Evolutionary conservation across 2,797 vertebrate species (phyloP).

Genomic region (Sebastes trivittatus): DNA sequence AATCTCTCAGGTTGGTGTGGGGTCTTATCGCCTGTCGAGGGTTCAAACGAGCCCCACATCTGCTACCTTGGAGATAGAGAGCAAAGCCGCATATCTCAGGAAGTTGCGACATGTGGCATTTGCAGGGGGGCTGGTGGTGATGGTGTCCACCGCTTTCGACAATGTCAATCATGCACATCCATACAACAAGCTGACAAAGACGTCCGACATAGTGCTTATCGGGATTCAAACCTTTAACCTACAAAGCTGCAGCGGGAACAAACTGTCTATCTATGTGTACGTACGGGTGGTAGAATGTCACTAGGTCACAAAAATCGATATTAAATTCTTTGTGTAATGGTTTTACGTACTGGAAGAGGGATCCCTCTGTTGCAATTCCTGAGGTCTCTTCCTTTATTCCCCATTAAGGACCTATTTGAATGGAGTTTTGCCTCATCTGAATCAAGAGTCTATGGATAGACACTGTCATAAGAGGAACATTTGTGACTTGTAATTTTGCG

Average conservation of each 20-base stretch:
- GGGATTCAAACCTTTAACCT: constrained; percentile 15
- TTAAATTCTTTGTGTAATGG: neutral
- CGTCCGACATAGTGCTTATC: constrained; percentile 1
- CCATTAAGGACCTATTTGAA: neutral
- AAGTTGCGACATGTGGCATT: constrained; percentile 44
- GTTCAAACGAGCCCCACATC: constrained; percentile 59
- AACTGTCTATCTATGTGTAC: neutral
- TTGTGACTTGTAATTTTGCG: neutral
- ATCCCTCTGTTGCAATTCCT: neutral
- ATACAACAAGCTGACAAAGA: constrained; percentile 14
- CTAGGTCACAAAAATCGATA: neutral
- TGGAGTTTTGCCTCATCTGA: neutral
- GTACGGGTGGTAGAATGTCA: neutral
- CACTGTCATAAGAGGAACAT: neutral
- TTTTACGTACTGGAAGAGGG: neutral
- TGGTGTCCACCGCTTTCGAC: constrained; percentile 23
- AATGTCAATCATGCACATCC: constrained; percentile 40
- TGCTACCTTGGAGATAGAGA: constrained; percentile 67
- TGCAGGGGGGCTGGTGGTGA: constrained; percentile 8
- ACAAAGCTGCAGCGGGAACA: neutral
- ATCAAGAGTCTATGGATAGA: neutral
- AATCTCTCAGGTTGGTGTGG: constrained; percentile 56
- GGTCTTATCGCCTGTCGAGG: constrained; percentile 58
- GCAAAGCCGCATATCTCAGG: constrained; percentile 44
- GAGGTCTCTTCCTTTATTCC: neutral